Percentiles rank a stretch among this genome's conserved stretches.
phyloP scores from a whole-genome alignment of 2,888 invertebrate genomes.

The Cordilura impudica region DNA sequence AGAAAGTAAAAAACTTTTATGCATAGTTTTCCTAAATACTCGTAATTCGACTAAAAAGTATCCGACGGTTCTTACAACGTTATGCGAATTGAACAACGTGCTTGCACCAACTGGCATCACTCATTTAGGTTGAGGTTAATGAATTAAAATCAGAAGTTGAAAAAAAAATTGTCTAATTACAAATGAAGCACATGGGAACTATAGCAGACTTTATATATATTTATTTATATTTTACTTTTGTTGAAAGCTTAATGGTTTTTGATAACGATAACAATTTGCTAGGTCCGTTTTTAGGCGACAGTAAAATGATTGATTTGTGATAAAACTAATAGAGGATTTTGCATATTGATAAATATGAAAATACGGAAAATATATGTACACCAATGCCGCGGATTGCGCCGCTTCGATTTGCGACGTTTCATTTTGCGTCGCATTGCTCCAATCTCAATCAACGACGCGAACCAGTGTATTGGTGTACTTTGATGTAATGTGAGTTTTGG shows the following conservation, averaged over 20 bases:
- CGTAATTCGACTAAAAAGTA: background rate
- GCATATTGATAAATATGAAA: background rate
- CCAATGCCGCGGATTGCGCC: too few relatives aligned
- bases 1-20: background rate
- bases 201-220: background rate
- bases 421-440: too few relatives aligned
- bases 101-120: background rate
- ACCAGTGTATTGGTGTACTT: too few relatives aligned
- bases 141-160: background rate
- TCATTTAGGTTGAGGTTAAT: background rate
- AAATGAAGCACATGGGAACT: background rate
- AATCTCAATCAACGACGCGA: too few relatives aligned
- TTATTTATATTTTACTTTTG: too few relatives aligned
- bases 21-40: constrained; percentile 6
- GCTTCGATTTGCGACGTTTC: too few relatives aligned
- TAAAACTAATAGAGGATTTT: background rate
- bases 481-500: too few relatives aligned
- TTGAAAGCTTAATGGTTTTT: too few relatives aligned
- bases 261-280: background rate
- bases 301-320: background rate
- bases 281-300: background rate
- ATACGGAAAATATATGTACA: too few relatives aligned
- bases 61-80: background rate
- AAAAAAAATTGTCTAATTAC: background rate
- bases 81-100: background rate